Evolutionary conservation across 2,797 vertebrate species (phyloP), one percentile per base, ranked within the genome.

Genomic region (Mormyrus hasselquistii): DNA sequence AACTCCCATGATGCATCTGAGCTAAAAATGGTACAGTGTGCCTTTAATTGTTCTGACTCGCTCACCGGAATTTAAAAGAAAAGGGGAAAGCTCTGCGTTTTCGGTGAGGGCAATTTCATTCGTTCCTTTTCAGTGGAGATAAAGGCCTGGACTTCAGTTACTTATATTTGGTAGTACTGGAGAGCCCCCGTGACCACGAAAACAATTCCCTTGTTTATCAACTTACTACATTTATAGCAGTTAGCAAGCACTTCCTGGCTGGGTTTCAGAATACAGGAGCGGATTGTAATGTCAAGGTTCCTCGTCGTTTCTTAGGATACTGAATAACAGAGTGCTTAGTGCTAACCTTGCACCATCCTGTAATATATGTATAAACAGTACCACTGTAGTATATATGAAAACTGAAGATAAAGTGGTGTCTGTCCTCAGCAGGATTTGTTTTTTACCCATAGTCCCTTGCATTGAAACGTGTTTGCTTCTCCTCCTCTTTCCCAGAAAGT

Each of bases 131-230:
- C 59, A 49, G 57, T 29, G 47, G 83, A 88, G 41, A 65, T 57
- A 41, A 44, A 14, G n/a, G 94, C 92, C 92, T 91, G 91, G 91
- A 93, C 91, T 93, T 93, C 92, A 91, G 92, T 92, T 95, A 93
- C 93, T 95, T 95, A 94, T 94, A 92, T 91, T 92, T 91, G 19
- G 62, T 12, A 44, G 34, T 49, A 25, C 86, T 9, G 4, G n/a
- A 25, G 25, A 86, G 10, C n/a, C 25, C 55, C 55, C 12, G 92
- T 94, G 93, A 93, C 90, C 92, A 91, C 94, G 92, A 95, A 95
- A 94, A 93, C 94, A 92, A 95, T 96, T 95, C 94, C 88, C 92
- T 93, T 91, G 89, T 83, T 85, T 92, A 92, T 94, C 94, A 44
- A 22, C 76, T 82, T 82, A 47, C 3, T 82, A 8, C 19, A n/a